Evolutionary conservation across 2,888 invertebrate genomes (phyloP).

Genomic region (Trimorus sp.): DNA sequence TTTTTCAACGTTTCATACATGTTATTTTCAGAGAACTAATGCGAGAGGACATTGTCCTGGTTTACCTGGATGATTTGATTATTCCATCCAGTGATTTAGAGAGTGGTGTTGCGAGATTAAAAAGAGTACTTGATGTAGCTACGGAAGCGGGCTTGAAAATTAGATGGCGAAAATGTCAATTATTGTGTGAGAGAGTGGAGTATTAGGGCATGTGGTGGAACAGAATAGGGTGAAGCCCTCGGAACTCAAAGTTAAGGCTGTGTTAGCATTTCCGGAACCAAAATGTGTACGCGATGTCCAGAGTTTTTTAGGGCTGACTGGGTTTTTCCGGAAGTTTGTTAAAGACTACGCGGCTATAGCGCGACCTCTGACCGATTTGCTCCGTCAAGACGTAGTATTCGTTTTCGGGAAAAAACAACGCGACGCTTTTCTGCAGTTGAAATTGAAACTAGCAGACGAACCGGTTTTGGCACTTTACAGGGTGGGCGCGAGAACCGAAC

Average conservation of each 20-base stretch:
- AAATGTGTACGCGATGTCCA: slow-evolving; percentile 9
- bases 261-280: slow-evolving; percentile 41
- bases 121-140: slow-evolving; percentile 61
- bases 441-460: slow-evolving; percentile 7
- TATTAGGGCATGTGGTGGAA: slow-evolving; percentile 63
- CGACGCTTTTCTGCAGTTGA: slow-evolving; percentile 5
- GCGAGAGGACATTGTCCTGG: slow-evolving; percentile 29
- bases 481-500: slow-evolving; percentile 11
- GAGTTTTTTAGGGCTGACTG: slow-evolving; percentile 15
- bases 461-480: slow-evolving; percentile 24
- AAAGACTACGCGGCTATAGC: slow-evolving; percentile 2
- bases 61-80: slow-evolving; percentile 60
- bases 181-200: slow-evolving; percentile 62
- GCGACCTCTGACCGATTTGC: slow-evolving; percentile 22
- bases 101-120: slow-evolving; percentile 5
- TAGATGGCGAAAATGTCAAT: slow-evolving; percentile 67
- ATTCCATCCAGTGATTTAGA: slow-evolving; percentile 22
- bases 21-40: slow-evolving; percentile 58
- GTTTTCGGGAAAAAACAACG: background rate
- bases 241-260: slow-evolving; percentile 56
- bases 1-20: slow-evolving; percentile 66
- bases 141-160: slow-evolving; percentile 60
- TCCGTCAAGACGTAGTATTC: background rate
- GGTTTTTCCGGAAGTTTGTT: slow-evolving; percentile 12
- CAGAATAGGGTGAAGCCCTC: slow-evolving; percentile 57